A percentile compares a stretch with the other conserved stretches of the same genome.
Conservation (phyloP, 1,140 invertebrate genomes). For the Drosophila pandora region DNA sequence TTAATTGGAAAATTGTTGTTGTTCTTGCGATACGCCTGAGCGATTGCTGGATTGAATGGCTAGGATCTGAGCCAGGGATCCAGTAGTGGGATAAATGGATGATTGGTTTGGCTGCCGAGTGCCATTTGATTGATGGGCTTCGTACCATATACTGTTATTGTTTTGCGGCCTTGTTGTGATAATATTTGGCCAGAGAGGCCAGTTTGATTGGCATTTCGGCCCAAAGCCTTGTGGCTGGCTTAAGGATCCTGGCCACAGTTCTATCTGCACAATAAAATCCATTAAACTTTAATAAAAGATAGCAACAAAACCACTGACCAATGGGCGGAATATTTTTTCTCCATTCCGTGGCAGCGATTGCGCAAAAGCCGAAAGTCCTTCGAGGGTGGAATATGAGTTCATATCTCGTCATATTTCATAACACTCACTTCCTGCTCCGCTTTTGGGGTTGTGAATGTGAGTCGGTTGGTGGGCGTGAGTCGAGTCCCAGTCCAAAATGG, state of each 20-base stretch:
- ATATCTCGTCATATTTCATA: constrained; percentile 79
- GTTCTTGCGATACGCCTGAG: constrained; percentile 68
- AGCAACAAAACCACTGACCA: neutral
- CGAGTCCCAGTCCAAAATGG: constrained; percentile 45
- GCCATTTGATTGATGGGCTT: constrained; percentile 61
- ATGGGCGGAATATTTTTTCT: neutral
- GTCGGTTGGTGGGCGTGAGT: constrained; percentile 48
- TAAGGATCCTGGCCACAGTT: neutral
- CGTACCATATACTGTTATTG: constrained; percentile 35
- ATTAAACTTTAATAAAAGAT: neutral
- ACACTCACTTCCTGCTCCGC: constrained; percentile 22
- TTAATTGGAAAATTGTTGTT: constrained; percentile 82
- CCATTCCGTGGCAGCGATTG: constrained; percentile 45
- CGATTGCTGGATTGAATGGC: constrained; percentile 59
- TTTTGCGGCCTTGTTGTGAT: constrained; percentile 68
- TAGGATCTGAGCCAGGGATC: constrained; percentile 31
- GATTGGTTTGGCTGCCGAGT: constrained; percentile 53
- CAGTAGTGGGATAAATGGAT: constrained; percentile 51
- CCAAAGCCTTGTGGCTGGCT: constrained; percentile 22
- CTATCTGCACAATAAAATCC: neutral
- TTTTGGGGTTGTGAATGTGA: constrained; percentile 6
- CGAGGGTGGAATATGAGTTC: constrained; percentile 69
- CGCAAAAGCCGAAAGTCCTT: constrained; percentile 33
- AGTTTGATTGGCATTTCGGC: constrained; percentile 59
- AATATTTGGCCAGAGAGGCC: constrained; percentile 56